phyloP scores from a whole-genome alignment of 2,113 vertebrate species.

The Hydrochoerus hydrochaeris region DNA sequence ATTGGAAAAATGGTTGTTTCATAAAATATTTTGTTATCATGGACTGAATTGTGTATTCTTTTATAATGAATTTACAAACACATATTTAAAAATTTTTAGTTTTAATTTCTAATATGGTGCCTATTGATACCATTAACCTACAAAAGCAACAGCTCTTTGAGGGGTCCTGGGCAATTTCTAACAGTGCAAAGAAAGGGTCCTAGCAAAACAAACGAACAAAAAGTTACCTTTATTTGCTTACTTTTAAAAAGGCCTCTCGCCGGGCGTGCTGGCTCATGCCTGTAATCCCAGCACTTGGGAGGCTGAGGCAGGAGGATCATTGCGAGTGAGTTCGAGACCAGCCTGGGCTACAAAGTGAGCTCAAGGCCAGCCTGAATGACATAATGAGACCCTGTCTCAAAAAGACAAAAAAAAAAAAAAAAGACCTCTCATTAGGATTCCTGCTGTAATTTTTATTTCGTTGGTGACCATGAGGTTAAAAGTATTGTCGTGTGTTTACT shows the following conservation, averaged over 20 bases:
- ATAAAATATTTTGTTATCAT: not conserved
- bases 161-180: not conserved
- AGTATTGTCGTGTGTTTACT: not conserved
- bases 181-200: not conserved
- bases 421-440: not conserved
- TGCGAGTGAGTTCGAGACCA: no score
- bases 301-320: no score
- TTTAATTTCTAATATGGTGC: not conserved
- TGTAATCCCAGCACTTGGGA: no score
- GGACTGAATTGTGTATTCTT: not conserved
- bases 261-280: no score
- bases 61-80: not conserved
- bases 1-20: not conserved
- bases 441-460: not conserved
- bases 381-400: no score
- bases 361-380: no score
- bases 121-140: not conserved
- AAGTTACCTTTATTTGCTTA: not conserved
- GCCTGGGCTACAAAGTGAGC: no score
- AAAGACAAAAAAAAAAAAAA: no score
- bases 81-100: not conserved
- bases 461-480: not conserved
- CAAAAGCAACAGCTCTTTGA: not conserved
- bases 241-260: not conserved
- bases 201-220: not conserved